A percentile compares a stretch with the other conserved stretches of the same genome.
These are phyloP conservation scores for Lutjanus erythropterus DNA, from an alignment of 2,113 vertebrate species.

Conservation along the genomic window DNA sequence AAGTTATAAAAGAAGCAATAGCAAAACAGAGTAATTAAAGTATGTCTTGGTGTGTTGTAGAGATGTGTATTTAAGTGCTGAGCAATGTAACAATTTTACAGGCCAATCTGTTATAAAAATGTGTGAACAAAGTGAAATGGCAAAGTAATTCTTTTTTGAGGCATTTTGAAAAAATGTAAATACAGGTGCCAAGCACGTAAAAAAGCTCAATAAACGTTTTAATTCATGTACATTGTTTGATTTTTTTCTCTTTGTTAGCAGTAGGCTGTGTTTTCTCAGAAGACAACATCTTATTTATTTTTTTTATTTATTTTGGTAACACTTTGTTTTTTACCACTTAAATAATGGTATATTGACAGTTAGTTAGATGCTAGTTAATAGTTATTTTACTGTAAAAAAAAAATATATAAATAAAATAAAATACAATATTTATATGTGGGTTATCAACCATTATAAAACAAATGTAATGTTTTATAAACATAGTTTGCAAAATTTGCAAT, in stretches of 20 bases:
- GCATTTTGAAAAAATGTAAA: slow-evolving; percentile 92
- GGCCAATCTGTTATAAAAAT: slow-evolving; percentile 88
- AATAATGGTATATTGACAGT: no score
- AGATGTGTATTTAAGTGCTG: slow-evolving; percentile 98
- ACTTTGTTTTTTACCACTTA: no score
- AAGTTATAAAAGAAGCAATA: slow-evolving; percentile 87
- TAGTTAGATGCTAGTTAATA: no score
- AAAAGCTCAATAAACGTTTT: slow-evolving; percentile 94
- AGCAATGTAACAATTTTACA: slow-evolving; percentile 91
- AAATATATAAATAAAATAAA: no score
- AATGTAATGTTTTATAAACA: no score
- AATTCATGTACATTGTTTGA: slow-evolving; percentile 76
- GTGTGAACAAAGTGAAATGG: slow-evolving; percentile 81
- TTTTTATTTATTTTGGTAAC: no score
- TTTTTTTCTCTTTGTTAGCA: slow-evolving; percentile 29
- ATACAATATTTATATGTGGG: no score
- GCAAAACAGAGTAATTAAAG: slow-evolving; percentile 89
- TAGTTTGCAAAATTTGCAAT: no score
- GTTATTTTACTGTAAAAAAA: no score
- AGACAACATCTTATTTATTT: no score
- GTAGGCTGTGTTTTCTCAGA: neutral
- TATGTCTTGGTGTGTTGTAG: slow-evolving; percentile 96
- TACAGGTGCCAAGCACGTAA: slow-evolving; percentile 96
- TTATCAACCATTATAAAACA: no score
- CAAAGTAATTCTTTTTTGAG: slow-evolving; percentile 87